Conservation (phyloP, 1,140 invertebrate genomes). For the Solen grandis region DNA sequence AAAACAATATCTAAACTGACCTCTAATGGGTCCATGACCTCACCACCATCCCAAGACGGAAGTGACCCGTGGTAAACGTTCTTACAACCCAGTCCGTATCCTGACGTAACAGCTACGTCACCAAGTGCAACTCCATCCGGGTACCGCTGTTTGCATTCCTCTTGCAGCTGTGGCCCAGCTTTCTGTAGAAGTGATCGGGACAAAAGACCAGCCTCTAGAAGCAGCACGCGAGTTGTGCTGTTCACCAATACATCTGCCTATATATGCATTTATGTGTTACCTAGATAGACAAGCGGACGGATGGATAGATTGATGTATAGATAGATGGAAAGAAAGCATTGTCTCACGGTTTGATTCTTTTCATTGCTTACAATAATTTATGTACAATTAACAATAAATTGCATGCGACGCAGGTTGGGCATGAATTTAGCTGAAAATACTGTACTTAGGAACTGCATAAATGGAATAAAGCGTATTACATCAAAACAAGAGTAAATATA, state of each 20-base stretch:
- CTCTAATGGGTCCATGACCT: background rate
- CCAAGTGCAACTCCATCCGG: slow-evolving; percentile 51
- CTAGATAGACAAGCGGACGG: too few relatives aligned
- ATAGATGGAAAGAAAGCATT: too few relatives aligned
- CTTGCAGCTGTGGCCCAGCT: slow-evolving; percentile 36
- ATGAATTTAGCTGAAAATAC: too few relatives aligned
- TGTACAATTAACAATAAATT: too few relatives aligned
- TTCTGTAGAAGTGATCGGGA: slow-evolving; percentile 14
- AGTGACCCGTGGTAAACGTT: slow-evolving; percentile 41
- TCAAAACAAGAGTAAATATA: too few relatives aligned
- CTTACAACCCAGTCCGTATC: slow-evolving; percentile 41
- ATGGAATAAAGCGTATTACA: too few relatives aligned
- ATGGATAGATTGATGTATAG: too few relatives aligned
- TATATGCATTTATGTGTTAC: too few relatives aligned
- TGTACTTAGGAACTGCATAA: too few relatives aligned
- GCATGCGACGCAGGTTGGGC: too few relatives aligned
- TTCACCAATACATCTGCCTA: slow-evolving; percentile 59
- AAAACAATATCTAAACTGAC: background rate
- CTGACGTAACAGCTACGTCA: slow-evolving; percentile 40
- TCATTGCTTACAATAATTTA: too few relatives aligned
- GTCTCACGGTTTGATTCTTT: too few relatives aligned
- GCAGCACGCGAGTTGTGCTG: slow-evolving; percentile 25
- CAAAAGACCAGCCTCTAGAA: slow-evolving; percentile 23
- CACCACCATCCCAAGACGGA: slow-evolving; percentile 2
- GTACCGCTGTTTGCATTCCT: slow-evolving; percentile 48